A percentile compares a stretch with the other conserved stretches of the same genome.
Conservation (phyloP, 1,140 invertebrate genomes). For the Trichomalopsis sarcophagae region DNA sequence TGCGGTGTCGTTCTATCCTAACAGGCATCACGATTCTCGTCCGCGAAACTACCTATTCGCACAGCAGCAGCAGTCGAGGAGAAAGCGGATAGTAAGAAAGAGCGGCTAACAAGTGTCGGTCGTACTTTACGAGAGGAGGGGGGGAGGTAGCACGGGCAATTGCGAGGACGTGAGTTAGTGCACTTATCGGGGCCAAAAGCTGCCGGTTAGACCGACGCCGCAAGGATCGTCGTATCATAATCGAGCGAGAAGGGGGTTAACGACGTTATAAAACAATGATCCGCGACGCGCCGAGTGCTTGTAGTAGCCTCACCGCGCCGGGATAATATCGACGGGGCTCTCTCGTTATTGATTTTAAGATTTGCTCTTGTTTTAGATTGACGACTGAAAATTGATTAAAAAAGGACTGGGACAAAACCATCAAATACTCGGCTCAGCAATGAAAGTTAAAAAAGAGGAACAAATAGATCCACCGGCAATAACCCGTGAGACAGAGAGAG, state of each 20-base stretch:
- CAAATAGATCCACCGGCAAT: background rate
- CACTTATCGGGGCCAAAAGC: conserved; percentile 24
- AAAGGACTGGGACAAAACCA: background rate
- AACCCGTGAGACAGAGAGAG: background rate
- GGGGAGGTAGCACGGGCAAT: conserved; percentile 5
- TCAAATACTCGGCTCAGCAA: background rate
- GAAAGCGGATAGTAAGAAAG: background rate
- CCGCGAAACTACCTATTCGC: background rate
- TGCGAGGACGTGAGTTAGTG: conserved; percentile 31
- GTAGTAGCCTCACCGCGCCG: background rate
- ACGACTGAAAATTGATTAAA: background rate
- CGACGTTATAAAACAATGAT: conserved; percentile 38
- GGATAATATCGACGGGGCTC: background rate
- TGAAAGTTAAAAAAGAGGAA: background rate
- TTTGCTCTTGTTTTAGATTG: background rate
- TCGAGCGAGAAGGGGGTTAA: conserved; percentile 26
- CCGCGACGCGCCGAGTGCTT: conserved; percentile 3
- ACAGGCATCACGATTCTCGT: background rate
- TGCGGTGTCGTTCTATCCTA: background rate
- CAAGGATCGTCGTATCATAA: conserved; percentile 7
- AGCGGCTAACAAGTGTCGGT: background rate
- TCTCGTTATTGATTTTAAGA: background rate
- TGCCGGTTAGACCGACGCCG: background rate
- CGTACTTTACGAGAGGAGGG: conserved; percentile 2
- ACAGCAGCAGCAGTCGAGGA: background rate